Base-by-base conservation (phyloP, 2,888 invertebrate species). In the Drosophila koepferae region DNA sequence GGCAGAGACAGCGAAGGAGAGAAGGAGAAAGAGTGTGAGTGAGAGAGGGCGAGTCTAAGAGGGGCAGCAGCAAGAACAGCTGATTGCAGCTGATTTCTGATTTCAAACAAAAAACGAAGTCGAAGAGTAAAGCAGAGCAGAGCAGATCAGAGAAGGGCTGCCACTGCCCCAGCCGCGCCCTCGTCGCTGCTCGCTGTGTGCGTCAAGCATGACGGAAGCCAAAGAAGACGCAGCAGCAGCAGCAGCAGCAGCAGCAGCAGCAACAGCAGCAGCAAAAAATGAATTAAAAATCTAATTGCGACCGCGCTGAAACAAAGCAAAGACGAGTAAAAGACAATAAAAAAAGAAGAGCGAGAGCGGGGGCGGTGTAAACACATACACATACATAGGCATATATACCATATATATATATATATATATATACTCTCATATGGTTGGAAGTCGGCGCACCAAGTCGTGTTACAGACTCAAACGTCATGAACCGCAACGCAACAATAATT, bases 401-500 rank as follows among this genome's bases (percentile, higher is more conserved):
- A 41, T 10, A 49, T 7, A 59, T 16, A 36, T 10, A 58, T 10
- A 23, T 18, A 41, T 10, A 49, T 7, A 59, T 16, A 36, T 10
- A 58, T 10, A 23, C 38, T 7, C n/a, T 7, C 20, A 54, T 65
- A 63, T 58, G 20, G 58, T 58, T 71, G 40, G 66, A 66, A 31
- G 76, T 75, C 63, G 67, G 59, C 86, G 86, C 83, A 88, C 83
- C 88, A 82, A 86, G 83, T 81, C 83, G 83, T 75, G 72, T 82
- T 86, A 73, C 86, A 87, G 88, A 87, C 80, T 78, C 84, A 77
- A 83, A 86, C 89, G 84, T 82, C 86, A 84, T 90, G 87, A 88
- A 88, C 90, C 87, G 87, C 90, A 90, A 88, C 90, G 89, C 86
- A 81, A 88, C 83, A 89, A 89, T 87, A 89, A 87, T 89, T 86